Base-by-base conservation (phyloP, 2,113 vertebrate genomes). In the Callithrix jacchus region DNA sequence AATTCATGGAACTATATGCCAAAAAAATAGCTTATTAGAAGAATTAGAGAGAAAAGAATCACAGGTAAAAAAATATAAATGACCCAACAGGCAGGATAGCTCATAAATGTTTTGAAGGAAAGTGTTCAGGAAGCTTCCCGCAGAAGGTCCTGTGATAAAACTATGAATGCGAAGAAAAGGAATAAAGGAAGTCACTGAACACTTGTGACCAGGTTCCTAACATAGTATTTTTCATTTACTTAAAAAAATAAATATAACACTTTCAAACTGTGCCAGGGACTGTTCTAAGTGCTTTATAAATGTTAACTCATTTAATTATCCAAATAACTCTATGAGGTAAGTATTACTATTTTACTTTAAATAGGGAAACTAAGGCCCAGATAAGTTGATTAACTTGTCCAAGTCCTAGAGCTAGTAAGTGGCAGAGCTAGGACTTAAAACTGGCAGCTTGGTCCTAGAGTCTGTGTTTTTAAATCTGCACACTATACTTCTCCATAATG, bases 211-310 rank as follows among this genome's bases (percentile, higher is more conserved):
- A 82, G 30, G 54, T 80, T 83, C 49, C 70, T 64, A 89, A 96
- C 16, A 66, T 3, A 76, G 30, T 64, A 90, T 96, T 64, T 79
- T 89, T 56, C 23, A 73, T 83, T 92, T 92, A 94, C 81, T 93
- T 92, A 86, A 97, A 96, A 90, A 86, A 25, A 94, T 17, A 95
- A 96, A 74, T 66, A 71, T 11, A 93, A 64, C 45, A 91, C 23
- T 92, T 84, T 52, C 52, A 87, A 32, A 93, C 71, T 86, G 76
- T 93, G 73, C 23, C 37, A 96, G 40, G 32, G 35, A 93, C 32
- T 77, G 20, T 82, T 94, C n/a, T 85, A 92, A 94, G 13, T 79
- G 32, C 20, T 94, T 90, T 70, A 85, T 10, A 96, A 91, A 81
- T 81, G 92, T 77, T 85, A 96, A 91, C 37, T 95, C 4, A 27